Evolutionary conservation across 2,113 vertebrate species (phyloP), one percentile per base, ranked within the genome.

Genomic region (Calyptomena viridis): DNA sequence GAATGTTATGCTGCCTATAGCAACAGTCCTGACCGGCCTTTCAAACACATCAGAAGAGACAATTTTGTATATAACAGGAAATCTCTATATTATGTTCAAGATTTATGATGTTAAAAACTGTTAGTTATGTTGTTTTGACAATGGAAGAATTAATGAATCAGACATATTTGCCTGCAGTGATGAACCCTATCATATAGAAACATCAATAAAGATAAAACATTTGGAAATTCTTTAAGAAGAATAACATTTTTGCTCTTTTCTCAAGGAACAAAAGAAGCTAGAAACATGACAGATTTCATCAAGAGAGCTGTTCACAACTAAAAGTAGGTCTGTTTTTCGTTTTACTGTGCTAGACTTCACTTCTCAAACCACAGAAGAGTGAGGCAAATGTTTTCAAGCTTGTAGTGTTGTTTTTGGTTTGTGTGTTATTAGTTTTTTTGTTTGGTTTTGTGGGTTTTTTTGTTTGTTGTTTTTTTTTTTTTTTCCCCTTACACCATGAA

Each of bases 101-200:
- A 97, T 97, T 97, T 95, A 97, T 94, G 96, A 96, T 93, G 35
- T 85, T 89, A 96, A 97, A 98, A 98, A 98, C 33, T 93, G 98
- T 98, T 96, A 90, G 92, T 97, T 97, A 97, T 93, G 95, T 94
- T 98, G 98, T 98, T 98, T 98, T 98, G 98, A 98, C 97, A 98
- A 97, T 95, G 84, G 86, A 97, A 96, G 82, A 97, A 95, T 96
- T 98, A 98, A 96, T 94, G 87, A 98, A 98, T 7, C 62, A 98
- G 95, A 95, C 85, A 94, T 87, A 97, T 96, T 97, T 97, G 94
- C 95, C 95, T 94, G 93, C 93, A 91, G 95, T 95, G 96, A 96
- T 97, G 87, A 98, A 97, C 94, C 95, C 83, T 94, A 95, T 97
- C 77, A 93, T 97, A 97, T 97, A 98, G 90, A 97, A 92, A 97